Evolutionary conservation across 2,797 vertebrate species (phyloP), one percentile per base, ranked within the genome.

Genomic region (Sebastiscus albofasciatus): DNA sequence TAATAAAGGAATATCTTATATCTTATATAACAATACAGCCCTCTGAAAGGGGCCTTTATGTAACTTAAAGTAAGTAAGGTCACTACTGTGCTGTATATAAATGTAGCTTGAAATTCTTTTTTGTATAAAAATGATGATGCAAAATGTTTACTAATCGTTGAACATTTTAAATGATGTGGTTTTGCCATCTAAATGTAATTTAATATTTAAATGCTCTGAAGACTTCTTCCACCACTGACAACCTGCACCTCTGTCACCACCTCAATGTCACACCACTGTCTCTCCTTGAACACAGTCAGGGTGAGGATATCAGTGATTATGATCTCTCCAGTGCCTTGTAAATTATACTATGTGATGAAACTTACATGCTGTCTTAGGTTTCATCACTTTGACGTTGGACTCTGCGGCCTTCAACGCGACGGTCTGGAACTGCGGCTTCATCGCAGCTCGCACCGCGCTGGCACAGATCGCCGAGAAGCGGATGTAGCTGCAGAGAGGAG

Each of bases 401-500:
- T 93, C 92, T 0, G 98, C 95, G 2, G 85, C 91, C 90, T 94
- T 97, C 72, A 97, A 10, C 0, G 97, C 97, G 10, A 96, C 96
- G 0, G 78, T 67, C 79, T 94, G 96, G 82, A 96, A 90, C 89
- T 97, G 94, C 1, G 97, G 96, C 90, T 99, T 99, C 84, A 99
- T 72, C 0, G 98, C 97, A 2, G 96, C 96, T 4, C 98, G 92
- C 29, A 99, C 96, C 0, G 89, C 97, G 73, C 83, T 95, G 0
- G 98, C 98, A 46, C 98, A 99, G 92, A 99, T 96, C 64, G 97
- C 95, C 0, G 98, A 99, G 89, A 96, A 99, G 12, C 97, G 97
- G 91, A 99, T 98, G 93, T 99, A 99, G 92, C 98, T 99, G 83
- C 68, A 77, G 67, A 82, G 31, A 85, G 77, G 67, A 82, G 31